Evolutionary conservation across 2,113 vertebrate species (phyloP), one percentile per base, ranked within the genome.

Genomic region (Struthidea cinerea): DNA sequence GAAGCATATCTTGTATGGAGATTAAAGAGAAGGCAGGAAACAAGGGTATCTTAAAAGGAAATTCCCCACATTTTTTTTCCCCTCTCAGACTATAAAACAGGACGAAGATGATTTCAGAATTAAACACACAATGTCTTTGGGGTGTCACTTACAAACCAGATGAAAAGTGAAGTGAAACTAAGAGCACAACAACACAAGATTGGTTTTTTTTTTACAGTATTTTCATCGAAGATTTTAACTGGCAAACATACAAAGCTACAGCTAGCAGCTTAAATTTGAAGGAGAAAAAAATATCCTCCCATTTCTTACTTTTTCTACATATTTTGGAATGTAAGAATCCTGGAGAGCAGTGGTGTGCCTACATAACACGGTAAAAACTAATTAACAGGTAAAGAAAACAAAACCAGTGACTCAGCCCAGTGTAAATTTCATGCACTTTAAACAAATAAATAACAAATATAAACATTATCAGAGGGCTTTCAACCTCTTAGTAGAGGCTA

Each of bases 21-120:
- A 94, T 89, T 92, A 85, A 96, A 91, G 68, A 88, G 56, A 87
- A 89, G 70, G 74, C 61, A 92, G 78, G 88, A 95, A 95, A 85
- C 33, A 2, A 87, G 93, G 73, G 37, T 89, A 91, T 92, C 75
- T 93, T 79, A 82, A 84, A 90, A 95, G 83, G 75, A 97, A 97
- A 93, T 95, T 92, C 77, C 70, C 77, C 57, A 76, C 44, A 27
- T 89, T 89, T 90, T 90, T 80, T 93, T 49, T 7, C 21, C n/a
- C 30, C 30, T 52, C 63, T 73, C 65, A 77, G 28, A 50, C 37
- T 53, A 69, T 69, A 82, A 77, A 89, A 68, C 50, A 77, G 47
- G 56, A 94, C 0, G 0, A 85, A 68, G 63, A 96, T n/a, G 39
- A 95, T 50, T 92, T 87, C 55, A 77, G 71, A 49, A 93, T 89